Base-by-base conservation (phyloP, 2,797 vertebrate species). In the Petrocephalus schoutedeni region DNA sequence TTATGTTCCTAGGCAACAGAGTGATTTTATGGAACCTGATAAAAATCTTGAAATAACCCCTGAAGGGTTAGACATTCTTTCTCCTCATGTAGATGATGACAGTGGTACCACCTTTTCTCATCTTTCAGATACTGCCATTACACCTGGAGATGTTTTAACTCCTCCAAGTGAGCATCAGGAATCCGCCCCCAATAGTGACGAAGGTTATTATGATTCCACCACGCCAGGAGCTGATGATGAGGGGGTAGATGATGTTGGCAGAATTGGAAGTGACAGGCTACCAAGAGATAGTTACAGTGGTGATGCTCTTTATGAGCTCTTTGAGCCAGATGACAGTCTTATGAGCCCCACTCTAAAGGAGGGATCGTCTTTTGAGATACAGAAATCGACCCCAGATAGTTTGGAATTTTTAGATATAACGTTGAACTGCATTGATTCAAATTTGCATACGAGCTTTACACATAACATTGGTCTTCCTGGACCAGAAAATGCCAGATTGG, bases 211-310 rank as follows among this genome's bases (percentile, higher is more conserved):
- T 51, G 98, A 99, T 89, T 99, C 98, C 0, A 97, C 95, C 8
- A 99, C 98, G 0, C 98, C 98, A 0, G 98, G 98, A 71, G 97
- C 94, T 0, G 98, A 99, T 2, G 98, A 97, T 0, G 97, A 99
- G 23, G 93, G 92, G 0, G 96, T 96, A 9, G 98, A 98, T 64
- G 95, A 95, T 88, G 89, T 93, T 0, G 92, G 95, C 7, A 92
- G 95, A 89, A 91, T 95, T 5, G 94, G 90, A 84, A 95, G 95
- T 82, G 97, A 97, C 58, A 95, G 96, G 51, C 94, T 99, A 74
- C 97, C 98, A 41, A 94, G 98, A 59, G 98, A 99, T 93, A 99
- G 98, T 91, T 99, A 99, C 92, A 99, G 98, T 0, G 98, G 98
- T 0, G 98, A 99, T 88, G 98, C 98, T 14, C 97, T 99, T 41